phyloP scores from a whole-genome alignment of 2,888 invertebrate species.

The Nomada goodeniana region DNA sequence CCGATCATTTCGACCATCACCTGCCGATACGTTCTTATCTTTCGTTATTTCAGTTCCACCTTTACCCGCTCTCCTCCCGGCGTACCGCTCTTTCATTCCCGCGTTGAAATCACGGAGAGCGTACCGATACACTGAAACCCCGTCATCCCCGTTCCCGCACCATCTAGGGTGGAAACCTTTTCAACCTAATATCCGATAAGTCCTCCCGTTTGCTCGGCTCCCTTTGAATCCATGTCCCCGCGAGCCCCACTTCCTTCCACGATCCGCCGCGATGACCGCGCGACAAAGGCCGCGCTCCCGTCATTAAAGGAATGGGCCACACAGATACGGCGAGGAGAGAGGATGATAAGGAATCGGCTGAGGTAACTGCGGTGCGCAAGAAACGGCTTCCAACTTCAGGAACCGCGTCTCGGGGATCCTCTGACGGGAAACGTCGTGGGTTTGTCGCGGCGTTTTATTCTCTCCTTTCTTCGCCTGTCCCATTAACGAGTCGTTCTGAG shows the following conservation, averaged over 20 bases:
- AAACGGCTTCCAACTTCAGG: conserved; percentile 7
- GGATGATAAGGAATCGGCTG: conserved; percentile 14
- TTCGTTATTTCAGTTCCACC: background rate
- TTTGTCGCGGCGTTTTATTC: background rate
- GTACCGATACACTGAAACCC: background rate
- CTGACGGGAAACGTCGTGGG: conserved; percentile 36
- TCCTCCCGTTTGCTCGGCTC: background rate
- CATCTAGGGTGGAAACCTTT: conserved; percentile 24
- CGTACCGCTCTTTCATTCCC: background rate
- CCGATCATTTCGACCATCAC: background rate
- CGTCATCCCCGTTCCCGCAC: background rate
- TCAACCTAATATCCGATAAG: conserved; percentile 34
- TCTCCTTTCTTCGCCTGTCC: conserved; percentile 20
- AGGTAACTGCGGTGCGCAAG: background rate
- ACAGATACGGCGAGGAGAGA: background rate
- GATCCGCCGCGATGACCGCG: conserved; percentile 28
- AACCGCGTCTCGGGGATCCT: conserved; percentile 7
- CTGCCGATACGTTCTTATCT: background rate
- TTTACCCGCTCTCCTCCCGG: background rate
- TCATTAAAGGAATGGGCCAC: conserved; percentile 33
- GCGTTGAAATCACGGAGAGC: background rate
- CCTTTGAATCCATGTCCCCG: conserved; percentile 13
- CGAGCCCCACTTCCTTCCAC: background rate
- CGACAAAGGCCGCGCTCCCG: conserved; percentile 37
- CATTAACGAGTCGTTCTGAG: conserved; percentile 28